phyloP scores from a whole-genome alignment of 1,140 invertebrate genomes.

The Orius laevigatus region DNA sequence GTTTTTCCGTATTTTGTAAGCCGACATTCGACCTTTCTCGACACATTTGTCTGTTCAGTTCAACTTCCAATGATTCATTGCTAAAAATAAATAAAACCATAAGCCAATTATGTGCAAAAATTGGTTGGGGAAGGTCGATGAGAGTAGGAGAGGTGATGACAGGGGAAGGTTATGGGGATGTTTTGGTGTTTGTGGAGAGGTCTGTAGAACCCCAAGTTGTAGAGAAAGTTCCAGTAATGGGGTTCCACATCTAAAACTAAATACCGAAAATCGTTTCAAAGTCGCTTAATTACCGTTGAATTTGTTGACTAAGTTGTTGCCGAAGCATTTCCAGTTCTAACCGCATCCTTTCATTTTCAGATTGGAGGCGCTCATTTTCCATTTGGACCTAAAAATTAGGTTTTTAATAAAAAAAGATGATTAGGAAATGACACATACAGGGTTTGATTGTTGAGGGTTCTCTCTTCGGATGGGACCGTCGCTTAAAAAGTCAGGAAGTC shows the following conservation, averaged over 20 bases:
- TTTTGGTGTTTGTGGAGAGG: no score
- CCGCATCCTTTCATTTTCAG: conserved; percentile 38
- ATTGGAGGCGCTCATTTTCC: conserved; percentile 38
- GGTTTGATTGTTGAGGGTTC: conserved; percentile 8
- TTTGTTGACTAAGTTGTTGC: conserved; percentile 34
- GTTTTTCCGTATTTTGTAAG: conserved; percentile 1
- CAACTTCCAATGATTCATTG: conserved; percentile 33
- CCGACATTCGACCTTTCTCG: conserved; percentile 34
- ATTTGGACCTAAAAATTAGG: conserved; percentile 27
- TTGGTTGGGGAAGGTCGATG: no score
- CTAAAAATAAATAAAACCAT: conserved; percentile 21
- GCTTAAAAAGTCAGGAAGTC: conserved; percentile 53
- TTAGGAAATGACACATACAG: not conserved
- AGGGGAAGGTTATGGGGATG: no score
- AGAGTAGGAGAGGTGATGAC: no score
- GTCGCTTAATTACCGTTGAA: conserved; percentile 25
- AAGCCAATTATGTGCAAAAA: no score
- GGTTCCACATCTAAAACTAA: no score
- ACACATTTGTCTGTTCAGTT: conserved; percentile 31
- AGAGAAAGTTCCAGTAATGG: no score
- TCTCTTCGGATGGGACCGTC: conserved; percentile 44
- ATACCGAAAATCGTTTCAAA: conserved; percentile 32
- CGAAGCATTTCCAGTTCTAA: conserved; percentile 35
- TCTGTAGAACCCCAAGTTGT: no score
- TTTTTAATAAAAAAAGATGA: not conserved